Percentiles rank a stretch among this genome's conserved stretches.
These are phyloP conservation scores for Ctenicera cuprea DNA, from an alignment of 2,888 invertebrate species.

Conservation along the genomic window DNA sequence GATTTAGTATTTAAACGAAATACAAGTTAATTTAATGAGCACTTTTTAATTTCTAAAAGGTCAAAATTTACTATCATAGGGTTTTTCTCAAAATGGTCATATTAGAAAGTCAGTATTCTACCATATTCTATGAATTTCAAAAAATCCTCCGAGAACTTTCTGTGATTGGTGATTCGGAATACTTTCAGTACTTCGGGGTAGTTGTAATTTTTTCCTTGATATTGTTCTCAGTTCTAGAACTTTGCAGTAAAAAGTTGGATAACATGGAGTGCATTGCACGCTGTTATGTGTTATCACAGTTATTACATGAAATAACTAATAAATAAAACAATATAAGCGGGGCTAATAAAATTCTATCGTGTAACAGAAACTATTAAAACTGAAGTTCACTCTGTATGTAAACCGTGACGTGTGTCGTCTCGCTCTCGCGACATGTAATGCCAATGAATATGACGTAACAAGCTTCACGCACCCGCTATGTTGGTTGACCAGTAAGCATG, in stretches of 20 bases:
- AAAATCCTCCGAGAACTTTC: too few species aligned
- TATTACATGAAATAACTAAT: conserved; percentile 8
- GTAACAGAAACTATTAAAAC: conserved; percentile 3
- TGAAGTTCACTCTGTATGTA: neutral
- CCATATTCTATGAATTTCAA: too few species aligned
- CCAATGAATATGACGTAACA: conserved; percentile 55
- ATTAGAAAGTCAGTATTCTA: too few species aligned
- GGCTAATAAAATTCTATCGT: conserved; percentile 1
- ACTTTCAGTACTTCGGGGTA: too few species aligned
- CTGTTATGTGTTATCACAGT: conserved; percentile 10
- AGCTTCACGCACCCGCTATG: conserved; percentile 58
- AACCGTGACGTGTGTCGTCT: conserved; percentile 11
- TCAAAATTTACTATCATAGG: too few species aligned
- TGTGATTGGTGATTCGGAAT: too few species aligned
- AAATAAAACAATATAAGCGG: conserved; percentile 23
- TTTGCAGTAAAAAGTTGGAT: neutral
- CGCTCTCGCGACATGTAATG: conserved; percentile 23
- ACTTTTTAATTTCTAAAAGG: too few species aligned
- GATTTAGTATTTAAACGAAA: too few species aligned
- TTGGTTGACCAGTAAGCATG: conserved; percentile 46
- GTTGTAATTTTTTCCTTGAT: too few species aligned
- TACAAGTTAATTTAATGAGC: too few species aligned
- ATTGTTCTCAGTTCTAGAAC: neutral
- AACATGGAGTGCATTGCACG: conserved; percentile 31
- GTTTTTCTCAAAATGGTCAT: too few species aligned